Conservation (phyloP, 1,140 invertebrate species). For the Macrobrachium rosenbergii region DNA sequence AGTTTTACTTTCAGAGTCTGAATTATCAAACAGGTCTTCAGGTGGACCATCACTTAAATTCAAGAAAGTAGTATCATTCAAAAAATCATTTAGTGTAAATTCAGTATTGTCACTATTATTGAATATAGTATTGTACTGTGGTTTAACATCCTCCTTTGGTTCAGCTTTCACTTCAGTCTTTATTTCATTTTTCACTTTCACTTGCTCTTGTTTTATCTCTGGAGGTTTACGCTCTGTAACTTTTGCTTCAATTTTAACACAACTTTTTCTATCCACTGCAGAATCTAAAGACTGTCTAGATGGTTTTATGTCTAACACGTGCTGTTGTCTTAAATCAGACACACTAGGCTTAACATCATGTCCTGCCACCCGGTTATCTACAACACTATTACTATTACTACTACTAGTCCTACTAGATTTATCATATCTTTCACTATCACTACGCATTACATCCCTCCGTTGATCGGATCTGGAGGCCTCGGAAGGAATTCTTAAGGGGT, state of each 20-base stretch:
- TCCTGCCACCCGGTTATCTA: conserved; percentile 46
- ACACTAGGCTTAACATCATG: conserved; percentile 52
- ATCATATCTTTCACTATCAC: conserved; percentile 59
- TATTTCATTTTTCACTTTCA: conserved; percentile 57
- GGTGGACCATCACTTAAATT: conserved; percentile 63
- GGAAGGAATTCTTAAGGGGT: conserved; percentile 21
- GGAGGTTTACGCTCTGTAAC: conserved; percentile 57
- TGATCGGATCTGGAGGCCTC: conserved; percentile 31
- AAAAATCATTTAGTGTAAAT: conserved; percentile 62
- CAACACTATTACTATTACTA: conserved; percentile 58
- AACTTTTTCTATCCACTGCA: conserved; percentile 51
- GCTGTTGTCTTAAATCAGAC: conserved; percentile 52
- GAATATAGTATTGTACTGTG: conserved; percentile 64
- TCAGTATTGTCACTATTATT: conserved; percentile 63
- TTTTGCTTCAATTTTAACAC: conserved; percentile 61
- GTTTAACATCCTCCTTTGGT: conserved; percentile 55
- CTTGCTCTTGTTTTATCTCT: conserved; percentile 41
- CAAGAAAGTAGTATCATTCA: conserved; percentile 50
- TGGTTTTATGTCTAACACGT: conserved; percentile 51
- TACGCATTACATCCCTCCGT: conserved; percentile 58
- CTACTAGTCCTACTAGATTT: conserved; percentile 58
- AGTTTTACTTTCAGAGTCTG: conserved; percentile 49
- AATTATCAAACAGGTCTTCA: conserved; percentile 64
- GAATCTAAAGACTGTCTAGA: conserved; percentile 59
- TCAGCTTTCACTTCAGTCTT: conserved; percentile 52